Evolutionary conservation across 2,888 invertebrate genomes (phyloP).

Genomic region (Tenthredo distinguenda): DNA sequence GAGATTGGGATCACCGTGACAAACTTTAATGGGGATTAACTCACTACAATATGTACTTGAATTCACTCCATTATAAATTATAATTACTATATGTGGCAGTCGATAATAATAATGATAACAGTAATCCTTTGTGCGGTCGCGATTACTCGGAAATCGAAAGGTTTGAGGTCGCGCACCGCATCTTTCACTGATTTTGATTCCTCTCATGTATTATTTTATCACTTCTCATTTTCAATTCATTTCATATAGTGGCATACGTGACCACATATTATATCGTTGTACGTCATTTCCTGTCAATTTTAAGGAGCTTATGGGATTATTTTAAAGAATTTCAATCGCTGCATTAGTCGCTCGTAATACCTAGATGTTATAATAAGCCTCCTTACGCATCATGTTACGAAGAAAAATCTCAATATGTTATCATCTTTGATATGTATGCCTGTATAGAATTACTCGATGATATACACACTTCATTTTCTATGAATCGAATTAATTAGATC

Average conservation of each 20-base stretch:
- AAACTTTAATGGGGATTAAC: background rate
- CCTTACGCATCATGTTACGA: too few relatives aligned
- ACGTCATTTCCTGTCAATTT: conserved; percentile 18
- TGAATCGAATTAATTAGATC: background rate
- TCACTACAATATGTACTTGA: background rate
- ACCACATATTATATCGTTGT: background rate
- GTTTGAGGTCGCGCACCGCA: background rate
- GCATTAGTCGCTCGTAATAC: background rate
- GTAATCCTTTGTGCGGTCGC: background rate
- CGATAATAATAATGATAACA: conserved; percentile 18
- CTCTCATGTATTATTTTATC: background rate
- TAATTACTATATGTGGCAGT: background rate
- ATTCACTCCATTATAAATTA: background rate
- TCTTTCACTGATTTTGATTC: conserved; percentile 4
- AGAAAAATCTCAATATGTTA: background rate
- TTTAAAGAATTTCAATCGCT: background rate
- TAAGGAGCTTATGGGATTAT: conserved; percentile 29
- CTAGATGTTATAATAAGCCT: background rate
- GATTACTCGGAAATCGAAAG: background rate
- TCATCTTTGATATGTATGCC: background rate
- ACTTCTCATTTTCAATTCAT: background rate
- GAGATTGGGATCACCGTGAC: conserved; percentile 30
- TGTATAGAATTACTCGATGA: background rate
- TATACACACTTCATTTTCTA: background rate
- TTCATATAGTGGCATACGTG: background rate